Conservation (phyloP, 92 coral and sea anemone species). For the Chrysogorgia sp. region DNA sequence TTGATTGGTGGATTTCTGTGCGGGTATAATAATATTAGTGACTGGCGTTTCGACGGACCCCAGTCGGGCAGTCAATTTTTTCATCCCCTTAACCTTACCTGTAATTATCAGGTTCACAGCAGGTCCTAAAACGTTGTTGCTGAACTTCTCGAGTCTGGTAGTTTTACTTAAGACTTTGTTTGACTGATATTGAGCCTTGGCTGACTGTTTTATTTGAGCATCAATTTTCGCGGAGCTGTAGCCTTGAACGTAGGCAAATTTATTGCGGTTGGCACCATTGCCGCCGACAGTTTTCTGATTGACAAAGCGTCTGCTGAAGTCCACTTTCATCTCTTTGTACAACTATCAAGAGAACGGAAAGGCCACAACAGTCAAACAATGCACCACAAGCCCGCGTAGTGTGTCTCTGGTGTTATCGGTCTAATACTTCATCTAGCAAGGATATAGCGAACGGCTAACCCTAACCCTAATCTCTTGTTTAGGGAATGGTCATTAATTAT, state of each 20-base stretch:
- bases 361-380: not conserved
- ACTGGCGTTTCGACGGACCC: no score
- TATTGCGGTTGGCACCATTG: slow-evolving; percentile 10
- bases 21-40: not conserved
- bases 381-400: no score
- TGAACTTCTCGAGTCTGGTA: not conserved
- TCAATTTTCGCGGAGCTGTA: not conserved
- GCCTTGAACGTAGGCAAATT: slow-evolving; percentile 38
- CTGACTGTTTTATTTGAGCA: slow-evolving; percentile 4
- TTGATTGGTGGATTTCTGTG: not conserved
- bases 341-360: not conserved
- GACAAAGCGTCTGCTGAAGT: slow-evolving; percentile 7
- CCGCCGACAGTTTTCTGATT: slow-evolving; percentile 5
- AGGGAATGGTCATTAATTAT: no score
- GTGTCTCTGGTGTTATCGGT: no score
- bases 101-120: not conserved
- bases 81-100: slow-evolving; percentile 5
- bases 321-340: slow-evolving; percentile 36
- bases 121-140: not conserved
- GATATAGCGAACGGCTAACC: no score
- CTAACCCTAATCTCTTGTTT: no score
- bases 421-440: no score
- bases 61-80: no score
- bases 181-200: slow-evolving; percentile 1
- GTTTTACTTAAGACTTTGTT: not conserved